Conservation (phyloP, 2,113 vertebrate species). For the Eptesicus fuscus region DNA sequence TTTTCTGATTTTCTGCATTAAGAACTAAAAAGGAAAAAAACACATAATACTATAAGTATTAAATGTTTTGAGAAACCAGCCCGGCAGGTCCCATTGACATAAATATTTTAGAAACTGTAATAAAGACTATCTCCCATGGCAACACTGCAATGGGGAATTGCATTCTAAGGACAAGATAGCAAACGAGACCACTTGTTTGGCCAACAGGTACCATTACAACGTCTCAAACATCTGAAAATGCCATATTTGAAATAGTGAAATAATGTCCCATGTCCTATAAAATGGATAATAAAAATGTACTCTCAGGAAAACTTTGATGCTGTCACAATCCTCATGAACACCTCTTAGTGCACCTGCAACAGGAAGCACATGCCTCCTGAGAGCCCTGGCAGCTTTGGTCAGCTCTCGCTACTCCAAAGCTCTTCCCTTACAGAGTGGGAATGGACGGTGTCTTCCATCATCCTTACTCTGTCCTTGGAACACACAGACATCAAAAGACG, state of each 20-base stretch:
- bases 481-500: not conserved
- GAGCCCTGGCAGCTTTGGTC: not conserved
- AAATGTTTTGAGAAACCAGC: not conserved
- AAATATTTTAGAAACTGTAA: not conserved
- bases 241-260: not conserved
- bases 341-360: too few relatives aligned
- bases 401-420: not conserved
- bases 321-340: not conserved
- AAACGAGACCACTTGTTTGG: not conserved
- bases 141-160: not conserved
- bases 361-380: not conserved
- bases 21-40: conserved; percentile 68
- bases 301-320: not conserved
- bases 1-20: conserved; percentile 68
- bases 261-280: not conserved
- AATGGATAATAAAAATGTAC: not conserved
- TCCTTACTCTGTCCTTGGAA: not conserved
- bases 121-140: not conserved
- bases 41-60: not conserved
- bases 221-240: not conserved
- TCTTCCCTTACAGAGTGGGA: not conserved
- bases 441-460: not conserved
- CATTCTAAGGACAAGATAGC: not conserved
- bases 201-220: not conserved
- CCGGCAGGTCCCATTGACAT: not conserved